Evolutionary conservation across 2,888 invertebrate species (phyloP), one percentile per base, ranked within the genome.

Genomic region (Dryomyza anilis): DNA sequence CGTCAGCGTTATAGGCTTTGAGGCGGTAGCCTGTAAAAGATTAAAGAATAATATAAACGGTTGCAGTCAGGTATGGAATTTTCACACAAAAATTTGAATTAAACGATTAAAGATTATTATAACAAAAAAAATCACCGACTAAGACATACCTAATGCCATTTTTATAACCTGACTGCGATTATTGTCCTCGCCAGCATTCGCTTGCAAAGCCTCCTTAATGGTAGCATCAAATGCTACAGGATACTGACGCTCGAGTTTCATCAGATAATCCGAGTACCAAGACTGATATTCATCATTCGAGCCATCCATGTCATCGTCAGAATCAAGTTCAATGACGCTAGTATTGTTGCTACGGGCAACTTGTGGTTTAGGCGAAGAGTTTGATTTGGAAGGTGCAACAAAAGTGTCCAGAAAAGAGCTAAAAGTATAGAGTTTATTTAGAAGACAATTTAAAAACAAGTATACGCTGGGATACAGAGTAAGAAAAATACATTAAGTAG

Each of bases 161-260:
- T 80, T 85, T 0, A 88, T 72, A 5, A 85, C 83, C 57, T 79
- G 75, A 46, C 78, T 77, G 48, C 84, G 76, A 69, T 74, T 76
- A 53, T 58, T 65, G 1, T 68, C 30, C 12, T 33, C 27, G 0
- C 45, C 8, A 0, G 52, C 36, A 21, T 52, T 59, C 10, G 25
- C 63, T 64, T 84, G 81, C 79, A 88, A 85, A 25, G 89, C 84
- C 16, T 85, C 84, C 72, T 89, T 89, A 0, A 92, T 84, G 48
- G 89, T 87, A 55, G 85, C 83, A 74, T 93, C 93, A 76, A 93
- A 93, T 12, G 86, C 86, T 1, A 84, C 84, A 0, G 94, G 91
- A 78, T 93, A 93, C 71, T 89, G 88, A 4, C 81, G 85, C 80
- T 94, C 93, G 2, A 93, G 78, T 25, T 83, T 86, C 66, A 86